phyloP scores from a whole-genome alignment of 2,888 invertebrate species.

The Tipula helvola region DNA sequence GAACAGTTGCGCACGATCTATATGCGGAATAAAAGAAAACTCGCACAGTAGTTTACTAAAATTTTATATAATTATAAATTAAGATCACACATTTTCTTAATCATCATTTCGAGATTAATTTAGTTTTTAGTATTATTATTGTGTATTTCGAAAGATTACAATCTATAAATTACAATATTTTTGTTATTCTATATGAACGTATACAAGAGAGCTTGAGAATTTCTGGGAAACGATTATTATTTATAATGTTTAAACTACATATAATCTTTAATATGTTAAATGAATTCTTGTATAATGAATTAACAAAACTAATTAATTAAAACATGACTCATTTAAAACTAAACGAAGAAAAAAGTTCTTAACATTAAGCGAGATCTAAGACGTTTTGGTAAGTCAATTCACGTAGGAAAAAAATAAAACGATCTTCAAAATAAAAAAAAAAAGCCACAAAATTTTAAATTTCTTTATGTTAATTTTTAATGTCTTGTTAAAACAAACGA shows the following conservation, averaged over 20 bases:
- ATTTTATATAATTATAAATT: background rate
- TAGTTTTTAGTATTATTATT: background rate
- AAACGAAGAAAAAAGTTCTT: background rate
- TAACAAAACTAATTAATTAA: background rate
- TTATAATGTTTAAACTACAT: background rate
- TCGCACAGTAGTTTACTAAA: background rate
- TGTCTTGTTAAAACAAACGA: background rate
- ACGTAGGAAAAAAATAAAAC: background rate
- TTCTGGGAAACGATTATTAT: background rate
- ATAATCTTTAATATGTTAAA: background rate
- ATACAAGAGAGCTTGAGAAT: background rate
- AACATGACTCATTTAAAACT: background rate
- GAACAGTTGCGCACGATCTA: no score
- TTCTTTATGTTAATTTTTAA: conserved; percentile 4
- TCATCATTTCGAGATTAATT: background rate
- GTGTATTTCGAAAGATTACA: background rate
- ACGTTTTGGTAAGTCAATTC: background rate
- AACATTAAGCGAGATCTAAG: background rate
- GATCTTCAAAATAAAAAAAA: background rate
- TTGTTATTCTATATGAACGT: background rate
- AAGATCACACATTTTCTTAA: background rate
- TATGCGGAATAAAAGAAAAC: background rate
- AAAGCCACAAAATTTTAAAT: background rate
- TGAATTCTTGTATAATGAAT: background rate
- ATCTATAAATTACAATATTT: background rate